phyloP scores from a whole-genome alignment of 1,140 invertebrate genomes.

The Akabosia matsudoensis region DNA sequence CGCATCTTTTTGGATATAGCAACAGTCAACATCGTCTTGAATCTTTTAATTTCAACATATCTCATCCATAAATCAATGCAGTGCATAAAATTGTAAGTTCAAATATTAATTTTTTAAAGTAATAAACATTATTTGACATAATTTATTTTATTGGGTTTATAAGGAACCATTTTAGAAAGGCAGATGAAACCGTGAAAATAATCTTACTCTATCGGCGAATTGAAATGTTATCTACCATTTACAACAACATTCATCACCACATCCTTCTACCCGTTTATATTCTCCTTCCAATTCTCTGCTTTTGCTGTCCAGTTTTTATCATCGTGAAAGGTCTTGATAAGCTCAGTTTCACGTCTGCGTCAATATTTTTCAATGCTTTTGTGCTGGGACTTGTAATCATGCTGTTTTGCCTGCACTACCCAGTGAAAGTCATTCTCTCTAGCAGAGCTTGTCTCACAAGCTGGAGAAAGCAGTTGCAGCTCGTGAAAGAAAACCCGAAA shows the following conservation, averaged over 20 bases:
- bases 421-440: background rate
- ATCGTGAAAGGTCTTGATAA: background rate
- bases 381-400: background rate
- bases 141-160: no score
- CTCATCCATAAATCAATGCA: background rate
- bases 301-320: background rate
- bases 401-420: background rate
- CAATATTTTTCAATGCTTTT: background rate
- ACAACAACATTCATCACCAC: background rate
- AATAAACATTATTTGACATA: background rate
- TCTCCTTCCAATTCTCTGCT: background rate
- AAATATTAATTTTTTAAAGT: background rate
- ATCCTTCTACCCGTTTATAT: background rate
- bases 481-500: no score
- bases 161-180: background rate
- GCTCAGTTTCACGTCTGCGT: background rate
- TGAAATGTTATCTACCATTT: background rate
- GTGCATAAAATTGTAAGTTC: background rate
- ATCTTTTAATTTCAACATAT: background rate
- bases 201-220: background rate
- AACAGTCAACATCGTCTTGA: background rate
- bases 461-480: background rate
- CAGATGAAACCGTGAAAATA: no score
- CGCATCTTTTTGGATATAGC: background rate
- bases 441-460: background rate